A percentile compares a stretch with the other conserved stretches of the same genome.
Conservation (phyloP, 2,888 invertebrate genomes). For the Myopa tessellatipennis region DNA sequence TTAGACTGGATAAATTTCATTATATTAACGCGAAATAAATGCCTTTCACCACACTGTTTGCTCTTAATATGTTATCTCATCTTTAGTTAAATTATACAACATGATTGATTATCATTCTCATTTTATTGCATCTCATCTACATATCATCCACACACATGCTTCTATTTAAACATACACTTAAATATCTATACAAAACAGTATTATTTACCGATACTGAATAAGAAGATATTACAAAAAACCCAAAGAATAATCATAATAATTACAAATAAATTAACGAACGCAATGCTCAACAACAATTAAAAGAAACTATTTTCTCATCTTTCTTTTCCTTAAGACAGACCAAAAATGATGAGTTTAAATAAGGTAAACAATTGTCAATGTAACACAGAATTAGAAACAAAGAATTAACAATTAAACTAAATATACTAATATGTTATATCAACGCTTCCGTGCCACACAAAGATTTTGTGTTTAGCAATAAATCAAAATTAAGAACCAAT, state of each 20-base stretch:
- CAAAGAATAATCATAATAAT: conserved; percentile 23
- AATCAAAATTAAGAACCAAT: neutral
- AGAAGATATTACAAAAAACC: neutral
- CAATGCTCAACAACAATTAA: conserved; percentile 56
- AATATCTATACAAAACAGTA: neutral
- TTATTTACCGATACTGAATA: neutral
- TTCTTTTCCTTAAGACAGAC: conserved; percentile 68
- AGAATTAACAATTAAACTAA: conserved; percentile 26
- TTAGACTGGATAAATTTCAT: too few relatives aligned
- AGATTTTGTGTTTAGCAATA: neutral
- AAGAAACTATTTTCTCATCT: conserved; percentile 67
- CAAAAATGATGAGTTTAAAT: conserved; percentile 66
- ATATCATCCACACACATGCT: neutral
- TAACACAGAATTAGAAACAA: conserved; percentile 41
- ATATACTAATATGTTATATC: neutral
- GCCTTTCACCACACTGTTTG: too few relatives aligned
- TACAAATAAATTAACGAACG: conserved; percentile 25
- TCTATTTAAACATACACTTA: conserved; percentile 9
- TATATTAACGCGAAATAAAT: too few relatives aligned
- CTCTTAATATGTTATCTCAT: too few relatives aligned
- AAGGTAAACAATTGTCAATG: conserved; percentile 65
- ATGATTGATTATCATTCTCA: neutral
- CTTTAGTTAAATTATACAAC: neutral
- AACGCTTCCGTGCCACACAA: neutral
- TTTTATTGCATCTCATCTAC: neutral